Percentiles rank a stretch among this genome's conserved stretches.
Evolutionary conservation across 2,888 invertebrate genomes (phyloP).

Genomic region (Odontomyia ornata): DNA sequence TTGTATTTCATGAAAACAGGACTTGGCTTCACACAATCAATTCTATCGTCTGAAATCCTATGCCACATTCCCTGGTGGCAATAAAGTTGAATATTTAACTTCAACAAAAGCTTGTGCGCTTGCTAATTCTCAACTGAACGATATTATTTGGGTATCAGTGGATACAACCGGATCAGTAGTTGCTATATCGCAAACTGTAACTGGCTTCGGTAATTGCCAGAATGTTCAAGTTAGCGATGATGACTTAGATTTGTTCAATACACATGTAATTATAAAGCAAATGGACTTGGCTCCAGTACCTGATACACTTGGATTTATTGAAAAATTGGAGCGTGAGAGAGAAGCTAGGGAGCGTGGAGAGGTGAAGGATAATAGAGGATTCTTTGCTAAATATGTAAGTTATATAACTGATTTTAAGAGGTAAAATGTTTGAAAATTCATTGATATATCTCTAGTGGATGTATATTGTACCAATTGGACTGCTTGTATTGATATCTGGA

Average conservation of each 20-base stretch:
- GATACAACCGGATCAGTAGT: slow-evolving; percentile 82
- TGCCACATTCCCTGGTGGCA: slow-evolving; percentile 74
- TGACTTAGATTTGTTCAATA: slow-evolving; percentile 72
- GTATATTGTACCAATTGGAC: slow-evolving; percentile 94
- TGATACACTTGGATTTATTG: slow-evolving; percentile 94
- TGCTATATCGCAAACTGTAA: slow-evolving; percentile 71
- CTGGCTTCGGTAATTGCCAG: slow-evolving; percentile 60
- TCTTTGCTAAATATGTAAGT: slow-evolving; percentile 97
- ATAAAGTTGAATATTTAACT: slow-evolving; percentile 75
- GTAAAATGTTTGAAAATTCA: background rate
- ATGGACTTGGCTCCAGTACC: slow-evolving; percentile 88
- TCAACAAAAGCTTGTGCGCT: slow-evolving; percentile 84
- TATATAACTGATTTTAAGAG: background rate
- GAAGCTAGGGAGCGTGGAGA: slow-evolving; percentile 90
- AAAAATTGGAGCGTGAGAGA: slow-evolving; percentile 90
- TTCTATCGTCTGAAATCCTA: slow-evolving; percentile 79
- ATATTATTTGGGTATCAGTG: slow-evolving; percentile 80
- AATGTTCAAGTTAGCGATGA: slow-evolving; percentile 57
- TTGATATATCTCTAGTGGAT: slow-evolving; percentile 80
- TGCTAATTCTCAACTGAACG: slow-evolving; percentile 78
- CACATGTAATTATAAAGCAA: slow-evolving; percentile 80
- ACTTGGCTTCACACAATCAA: slow-evolving; percentile 72
- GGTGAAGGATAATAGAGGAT: slow-evolving; percentile 92
- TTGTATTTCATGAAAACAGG: slow-evolving; percentile 64
- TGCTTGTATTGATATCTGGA: slow-evolving; percentile 89